Evolutionary conservation across 2,888 invertebrate genomes (phyloP), one percentile per base, ranked within the genome.

Genomic region (Plebejus argus): DNA sequence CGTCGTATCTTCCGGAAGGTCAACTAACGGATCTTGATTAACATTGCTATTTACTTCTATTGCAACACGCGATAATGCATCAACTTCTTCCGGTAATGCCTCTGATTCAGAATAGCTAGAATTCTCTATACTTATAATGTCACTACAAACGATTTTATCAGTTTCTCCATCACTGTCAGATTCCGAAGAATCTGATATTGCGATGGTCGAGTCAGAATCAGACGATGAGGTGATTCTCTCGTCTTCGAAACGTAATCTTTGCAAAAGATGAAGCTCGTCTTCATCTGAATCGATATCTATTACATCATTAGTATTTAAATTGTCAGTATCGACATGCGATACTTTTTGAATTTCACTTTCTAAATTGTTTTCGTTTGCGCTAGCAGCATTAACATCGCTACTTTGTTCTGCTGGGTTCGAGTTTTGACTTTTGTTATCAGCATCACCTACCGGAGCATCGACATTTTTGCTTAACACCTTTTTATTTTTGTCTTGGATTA

Each of bases 111-210:
- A 92, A 80, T 88, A 91, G 84, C 90, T 93, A 3, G 93, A 93
- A 82, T 93, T 90, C 86, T 92, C 93, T 81, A 93, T 92, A 80
- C 93, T 93, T 33, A 93, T 91, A 20, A 93, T 87, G 80, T 90
- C 90, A 82, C 84, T 83, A 0, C 76, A 39, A 28, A 72, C 66
- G 45, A 81, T 83, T 74, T 82, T 85, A 79, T 82, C 84, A 78
- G 81, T 83, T 71, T 81, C 82, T 10, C 70, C 61, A 23, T 88
- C 88, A 79, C 85, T 86, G 76, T 86, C 86, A 20, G 90, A 89
- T 53, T 86, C 87, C 23, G 87, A 79, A 6, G 89, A 87, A 80
- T 92, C 93, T 58, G 92, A 91, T 79, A 91, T 89, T 76, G 89
- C 88, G 80, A 92, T 90, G 15, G 86, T 86, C 8, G 88, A 85